Conservation (phyloP, 1,140 invertebrate genomes). For the Dendroctonus ponderosae region DNA sequence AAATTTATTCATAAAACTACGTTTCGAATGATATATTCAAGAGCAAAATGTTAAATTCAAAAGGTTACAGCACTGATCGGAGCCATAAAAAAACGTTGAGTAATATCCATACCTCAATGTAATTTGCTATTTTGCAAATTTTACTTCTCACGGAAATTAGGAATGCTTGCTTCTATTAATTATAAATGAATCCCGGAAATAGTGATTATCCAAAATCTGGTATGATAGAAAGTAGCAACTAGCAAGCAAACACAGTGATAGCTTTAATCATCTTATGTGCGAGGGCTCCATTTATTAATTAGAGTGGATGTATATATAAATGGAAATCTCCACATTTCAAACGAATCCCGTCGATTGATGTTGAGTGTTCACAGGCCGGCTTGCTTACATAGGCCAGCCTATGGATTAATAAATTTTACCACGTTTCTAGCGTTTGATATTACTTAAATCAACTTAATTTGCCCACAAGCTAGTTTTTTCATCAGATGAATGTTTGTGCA, state of each 20-base stretch:
- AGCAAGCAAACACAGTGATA: constrained; percentile 39
- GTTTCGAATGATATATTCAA: too few relatives aligned
- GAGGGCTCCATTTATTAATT: constrained; percentile 48
- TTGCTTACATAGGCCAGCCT: constrained; percentile 28
- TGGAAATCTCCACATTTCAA: constrained; percentile 47
- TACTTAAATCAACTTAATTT: constrained; percentile 21
- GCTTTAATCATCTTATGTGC: constrained; percentile 43
- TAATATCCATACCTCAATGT: too few relatives aligned
- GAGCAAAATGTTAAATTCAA: too few relatives aligned
- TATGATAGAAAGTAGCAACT: background rate
- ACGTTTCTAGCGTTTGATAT: constrained; percentile 15
- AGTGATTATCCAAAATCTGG: background rate
- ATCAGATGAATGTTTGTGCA: background rate
- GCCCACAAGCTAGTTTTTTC: constrained; percentile 1
- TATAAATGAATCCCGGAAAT: background rate
- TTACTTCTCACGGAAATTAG: too few relatives aligned
- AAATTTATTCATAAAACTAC: too few relatives aligned
- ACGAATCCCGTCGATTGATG: constrained; percentile 49
- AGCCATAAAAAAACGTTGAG: too few relatives aligned
- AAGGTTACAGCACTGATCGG: too few relatives aligned
- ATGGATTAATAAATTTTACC: constrained; percentile 34
- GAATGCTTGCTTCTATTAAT: too few relatives aligned
- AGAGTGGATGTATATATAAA: constrained; percentile 44
- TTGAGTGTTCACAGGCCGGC: constrained; percentile 38
- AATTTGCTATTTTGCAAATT: too few relatives aligned